Evolutionary conservation across 2,113 vertebrate genomes (phyloP), one percentile per base, ranked within the genome.

Genomic region (Serilophus lunatus): DNA sequence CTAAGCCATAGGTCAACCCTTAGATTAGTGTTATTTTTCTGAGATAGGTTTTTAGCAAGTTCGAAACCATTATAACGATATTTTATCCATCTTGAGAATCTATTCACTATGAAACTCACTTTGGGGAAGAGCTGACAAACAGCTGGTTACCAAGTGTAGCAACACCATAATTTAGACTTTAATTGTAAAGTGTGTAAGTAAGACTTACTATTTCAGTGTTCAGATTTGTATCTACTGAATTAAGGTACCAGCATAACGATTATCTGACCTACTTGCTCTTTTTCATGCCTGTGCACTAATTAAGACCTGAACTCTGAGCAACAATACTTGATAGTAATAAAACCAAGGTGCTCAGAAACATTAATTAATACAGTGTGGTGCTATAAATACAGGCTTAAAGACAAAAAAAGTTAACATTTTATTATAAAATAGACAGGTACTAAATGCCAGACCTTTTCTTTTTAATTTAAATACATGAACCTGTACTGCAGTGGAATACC

Each of bases 401-500:
- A 42, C 40, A 91, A 68, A 75, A 85, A 77, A 68, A 33, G 9
- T 81, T 74, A 82, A 38, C 25, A 17, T 29, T 83, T 79, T 65
- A 71, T 92, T 47, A 77, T 50, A 65, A 94, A 86, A 80, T 42
- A 80, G 70, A 82, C 56, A 81, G 47, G 50, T 77, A 93, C n/a
- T 86, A 40, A 84, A 71, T 65, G n/a, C 19, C 68, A 89, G 59
- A 66, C 31, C 79, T 61, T 76, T 49, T 42, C 31, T 65, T 75
- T 54, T 77, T n/a, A 64, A 69, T 88, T 83, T 86, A 94, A 87
- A 95, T 84, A 89, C 36, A 92, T 86, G 80, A 89, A 64, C n/a
- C 56, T 57, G 18, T 60, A 60, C 25, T 82, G 42, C 78, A 89
- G 49, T 56, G 40, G 75, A 87, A 94, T 93, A 56, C 35, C 13